Base-by-base conservation (phyloP, 2,888 invertebrate genomes). In the Trichopoda pennipes region DNA sequence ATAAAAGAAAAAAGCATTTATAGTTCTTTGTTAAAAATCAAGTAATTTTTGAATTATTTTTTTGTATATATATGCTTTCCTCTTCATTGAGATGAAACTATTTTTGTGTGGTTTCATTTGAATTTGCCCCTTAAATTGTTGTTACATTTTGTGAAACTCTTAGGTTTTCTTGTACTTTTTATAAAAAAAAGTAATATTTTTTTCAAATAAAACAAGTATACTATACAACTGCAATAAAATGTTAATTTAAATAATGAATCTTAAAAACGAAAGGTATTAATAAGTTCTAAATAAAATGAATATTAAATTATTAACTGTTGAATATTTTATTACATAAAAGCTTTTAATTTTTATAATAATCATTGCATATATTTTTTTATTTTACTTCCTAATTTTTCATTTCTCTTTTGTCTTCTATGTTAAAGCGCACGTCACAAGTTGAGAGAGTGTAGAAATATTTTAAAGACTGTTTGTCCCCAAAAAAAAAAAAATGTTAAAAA, bases 111-210 rank as follows among this genome's bases (percentile, higher is more conserved):
- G 38, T 38, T 38, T 38, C 38, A 38, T 69, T 56, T 9, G 44
- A 32, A 12, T 73, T 44, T 35, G n/a, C 9, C 23, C 42, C 19
- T 58, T 58, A n/a, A 23, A 51, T 60, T 44, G 35, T 55, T 47
- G 53, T 64, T 74, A 55, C 74, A 74, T 69, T 77, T 73, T 35
- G 44, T 35, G 44, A 66, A 58, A 76, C 64, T 44, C 44, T 16
- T 28, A 28, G 28, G 23, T 28, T 28, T 28, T 28, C 4, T 28
- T 28, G 8, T 28, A 28, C 4, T 28, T 28, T 28, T n/a, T n/a
- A n/a, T n/a, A n/a, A 28, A 28, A 28, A 28, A 28, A 28, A 28
- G 4, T 28, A 28, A 28, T 28, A 28, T 28, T 1, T 16, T 44
- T 3, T 44, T 44, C 6, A 44, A 44, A 16, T 16, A 44, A 44